Base-by-base conservation (phyloP, 1,140 invertebrate species). In the Drosophila carrolli region DNA sequence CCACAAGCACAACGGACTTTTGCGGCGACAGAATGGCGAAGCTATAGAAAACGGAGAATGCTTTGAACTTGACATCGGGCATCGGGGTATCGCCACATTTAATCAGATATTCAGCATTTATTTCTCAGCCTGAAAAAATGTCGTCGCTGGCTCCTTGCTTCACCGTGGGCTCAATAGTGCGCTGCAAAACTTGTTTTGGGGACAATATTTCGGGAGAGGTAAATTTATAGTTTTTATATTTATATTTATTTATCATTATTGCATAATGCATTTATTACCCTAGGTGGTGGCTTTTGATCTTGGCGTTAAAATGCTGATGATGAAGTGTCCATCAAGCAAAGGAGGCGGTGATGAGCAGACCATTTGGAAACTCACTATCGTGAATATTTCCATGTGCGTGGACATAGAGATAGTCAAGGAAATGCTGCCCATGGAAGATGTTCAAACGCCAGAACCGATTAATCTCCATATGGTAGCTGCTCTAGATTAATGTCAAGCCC, bases 121-220 rank as follows among this genome's bases (percentile, higher is more conserved):
- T 43, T 9, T 47, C 9, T 29, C 11, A 32, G 1, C 32, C 27
- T 23, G 11, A 5, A 11, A 56, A 50, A 46, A 71, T 71, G 66
- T 47, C 43, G 2, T 59, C 56, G 4, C 4, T 74, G 29, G 19
- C 29, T 41, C 57, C 71, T 3, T 73, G 56, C 8, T 74, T 74
- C 5, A 73, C 54, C 4, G 2, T 54, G 8, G 71, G 71, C 4
- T 74, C 71, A 3, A 40, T 61, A 9, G 67, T 73, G 5, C 57
- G 71, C 4, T 74, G 71, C 47, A 53, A 47, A 46, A 84, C 76
- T 32, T 84, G 81, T 37, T 84, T 84, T 54, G 73, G 59, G 0
- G 81, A 84, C 1, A 38, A 35, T 5, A 14, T 61, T 10, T 65
- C 35, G 9, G 81, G 81, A 10, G 77, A 84, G 43, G 81, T 84